Evolutionary conservation across 2,888 invertebrate species (phyloP).

Genomic region (Lamellibrachia columna): DNA sequence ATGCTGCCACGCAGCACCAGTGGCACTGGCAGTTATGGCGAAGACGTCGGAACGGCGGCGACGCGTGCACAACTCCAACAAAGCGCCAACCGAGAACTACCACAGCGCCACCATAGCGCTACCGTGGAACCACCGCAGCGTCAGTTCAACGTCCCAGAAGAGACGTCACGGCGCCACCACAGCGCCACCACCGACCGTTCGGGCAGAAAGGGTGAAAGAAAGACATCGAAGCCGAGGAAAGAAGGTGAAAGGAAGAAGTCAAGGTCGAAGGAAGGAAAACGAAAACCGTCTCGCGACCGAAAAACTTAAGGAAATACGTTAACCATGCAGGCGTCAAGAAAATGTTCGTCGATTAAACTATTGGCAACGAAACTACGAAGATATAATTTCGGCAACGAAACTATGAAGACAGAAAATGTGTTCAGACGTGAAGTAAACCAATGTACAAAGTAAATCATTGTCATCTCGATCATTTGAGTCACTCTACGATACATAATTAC

Average conservation of each 20-base stretch:
- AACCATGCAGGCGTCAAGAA: neutral
- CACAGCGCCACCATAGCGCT: neutral
- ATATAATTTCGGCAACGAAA: no score
- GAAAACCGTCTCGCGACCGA: neutral
- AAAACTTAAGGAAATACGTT: neutral
- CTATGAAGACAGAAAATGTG: no score
- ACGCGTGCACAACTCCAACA: neutral
- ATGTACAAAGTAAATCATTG: no score
- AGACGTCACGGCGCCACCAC: neutral
- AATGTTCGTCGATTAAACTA: no score
- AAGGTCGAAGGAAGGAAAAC: neutral
- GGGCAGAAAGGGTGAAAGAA: neutral
- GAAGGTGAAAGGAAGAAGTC: neutral
- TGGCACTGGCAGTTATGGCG: no score
- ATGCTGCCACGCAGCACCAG: no score
- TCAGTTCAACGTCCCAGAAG: neutral
- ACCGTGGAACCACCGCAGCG: neutral
- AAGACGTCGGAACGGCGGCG: no score
- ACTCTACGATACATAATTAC: no score
- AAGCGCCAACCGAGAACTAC: neutral
- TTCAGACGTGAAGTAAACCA: no score
- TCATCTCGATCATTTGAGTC: no score
- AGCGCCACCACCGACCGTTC: neutral
- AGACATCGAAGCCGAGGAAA: neutral
- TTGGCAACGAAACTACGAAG: no score